These are phyloP conservation scores for Wiebesia pumilae DNA, from an alignment of 1,140 invertebrate genomes.

Conservation along the genomic window DNA sequence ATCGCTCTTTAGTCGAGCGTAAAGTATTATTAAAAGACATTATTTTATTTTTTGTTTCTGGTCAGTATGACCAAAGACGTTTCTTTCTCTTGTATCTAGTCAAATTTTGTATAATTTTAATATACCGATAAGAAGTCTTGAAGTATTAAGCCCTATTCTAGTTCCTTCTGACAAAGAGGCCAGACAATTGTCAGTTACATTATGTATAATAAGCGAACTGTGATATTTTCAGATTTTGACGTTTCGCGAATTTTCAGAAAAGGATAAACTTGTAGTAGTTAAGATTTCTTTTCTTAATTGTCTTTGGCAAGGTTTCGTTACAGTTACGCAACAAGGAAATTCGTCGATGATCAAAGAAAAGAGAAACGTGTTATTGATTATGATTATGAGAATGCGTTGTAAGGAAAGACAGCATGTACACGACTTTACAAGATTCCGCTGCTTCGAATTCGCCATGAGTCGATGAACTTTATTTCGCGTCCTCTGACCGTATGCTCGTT, in stretches of 20 bases:
- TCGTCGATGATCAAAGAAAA: background rate
- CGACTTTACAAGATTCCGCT: background rate
- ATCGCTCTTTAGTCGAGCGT: slow-evolving; percentile 23
- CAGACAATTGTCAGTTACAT: background rate
- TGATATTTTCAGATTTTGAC: slow-evolving; percentile 39
- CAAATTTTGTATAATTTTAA: slow-evolving; percentile 30
- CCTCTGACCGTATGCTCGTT: slow-evolving; percentile 32
- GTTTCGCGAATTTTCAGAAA: background rate
- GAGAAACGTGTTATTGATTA: slow-evolving; percentile 3
- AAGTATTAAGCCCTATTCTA: background rate
- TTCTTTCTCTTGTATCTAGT: slow-evolving; percentile 30
- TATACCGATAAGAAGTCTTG: background rate
- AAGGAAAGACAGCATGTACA: background rate
- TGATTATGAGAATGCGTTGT: background rate
- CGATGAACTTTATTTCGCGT: background rate
- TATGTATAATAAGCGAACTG: slow-evolving; percentile 45
- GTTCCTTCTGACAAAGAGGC: slow-evolving; percentile 27
- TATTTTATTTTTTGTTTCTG: slow-evolving; percentile 40
- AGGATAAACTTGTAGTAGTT: slow-evolving; percentile 10
- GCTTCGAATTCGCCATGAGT: background rate
- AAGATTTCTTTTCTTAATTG: background rate
- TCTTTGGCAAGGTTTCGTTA: background rate
- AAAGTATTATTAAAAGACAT: slow-evolving; percentile 46
- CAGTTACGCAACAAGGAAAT: background rate
- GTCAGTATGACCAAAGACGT: background rate